These are phyloP conservation scores for Phalera bucephala DNA, from an alignment of 2,888 invertebrate species.

Conservation along the genomic window DNA sequence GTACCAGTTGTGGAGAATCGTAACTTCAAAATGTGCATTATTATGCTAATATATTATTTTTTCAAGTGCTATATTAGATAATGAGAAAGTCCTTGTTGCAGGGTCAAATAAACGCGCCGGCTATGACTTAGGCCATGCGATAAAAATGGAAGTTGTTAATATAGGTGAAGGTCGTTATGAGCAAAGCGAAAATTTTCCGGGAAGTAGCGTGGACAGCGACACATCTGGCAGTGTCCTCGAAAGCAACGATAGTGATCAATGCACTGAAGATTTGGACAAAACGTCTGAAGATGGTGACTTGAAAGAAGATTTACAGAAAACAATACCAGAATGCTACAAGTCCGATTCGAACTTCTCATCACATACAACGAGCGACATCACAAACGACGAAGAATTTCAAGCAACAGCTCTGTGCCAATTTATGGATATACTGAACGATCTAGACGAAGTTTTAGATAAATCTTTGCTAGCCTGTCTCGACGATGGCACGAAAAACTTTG, in stretches of 20 bases:
- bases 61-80: conserved; percentile 13
- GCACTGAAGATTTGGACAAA: conserved; percentile 57
- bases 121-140: conserved; percentile 75
- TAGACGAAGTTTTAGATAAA: conserved; percentile 83
- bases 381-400: conserved; percentile 76
- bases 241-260: conserved; percentile 54
- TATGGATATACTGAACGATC: conserved; percentile 81
- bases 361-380: conserved; percentile 63
- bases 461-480: conserved; percentile 74
- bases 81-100: conserved; percentile 51
- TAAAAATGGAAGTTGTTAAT: conserved; percentile 75
- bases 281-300: conserved; percentile 68
- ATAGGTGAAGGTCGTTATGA: conserved; percentile 69
- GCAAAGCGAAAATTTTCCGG: conserved; percentile 59
- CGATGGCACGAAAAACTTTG: conserved; percentile 57
- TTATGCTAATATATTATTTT: conserved; percentile 14
- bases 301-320: conserved; percentile 71
- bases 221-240: conserved; percentile 59
- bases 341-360: conserved; percentile 73
- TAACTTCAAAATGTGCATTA: conserved; percentile 60
- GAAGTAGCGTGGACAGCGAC: conserved; percentile 65
- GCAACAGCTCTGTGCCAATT: conserved; percentile 75
- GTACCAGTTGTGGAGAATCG: conserved; percentile 68
- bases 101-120: conserved; percentile 65
- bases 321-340: conserved; percentile 73